A percentile compares a stretch with the other conserved stretches of the same genome.
These are phyloP conservation scores for Cephalophus harveyi DNA, from an alignment of 2,113 vertebrate species.

Conservation along the genomic window DNA sequence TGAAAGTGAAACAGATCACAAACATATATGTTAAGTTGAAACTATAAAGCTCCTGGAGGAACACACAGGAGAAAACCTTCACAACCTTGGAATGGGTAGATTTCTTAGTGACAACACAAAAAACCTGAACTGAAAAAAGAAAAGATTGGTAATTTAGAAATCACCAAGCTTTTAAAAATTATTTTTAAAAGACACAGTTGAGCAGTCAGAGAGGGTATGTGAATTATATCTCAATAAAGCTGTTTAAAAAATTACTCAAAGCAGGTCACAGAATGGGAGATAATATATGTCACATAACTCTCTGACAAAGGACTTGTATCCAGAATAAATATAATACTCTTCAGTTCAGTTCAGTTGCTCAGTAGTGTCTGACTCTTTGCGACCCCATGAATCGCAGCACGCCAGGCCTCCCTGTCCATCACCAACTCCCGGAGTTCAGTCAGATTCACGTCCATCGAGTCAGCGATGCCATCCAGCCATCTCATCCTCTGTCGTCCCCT, in stretches of 20 bases:
- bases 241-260: background rate
- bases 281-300: background rate
- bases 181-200: background rate
- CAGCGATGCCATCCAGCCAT: too few relatives aligned
- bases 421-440: too few relatives aligned
- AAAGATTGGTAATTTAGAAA: background rate
- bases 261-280: background rate
- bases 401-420: too few relatives aligned
- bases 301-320: background rate
- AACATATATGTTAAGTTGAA: background rate
- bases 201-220: background rate
- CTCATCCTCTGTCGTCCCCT: too few relatives aligned
- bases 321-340: background rate
- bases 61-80: background rate
- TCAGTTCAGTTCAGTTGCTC: too few relatives aligned
- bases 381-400: too few relatives aligned
- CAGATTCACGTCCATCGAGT: too few relatives aligned
- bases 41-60: background rate
- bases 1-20: background rate
- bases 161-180: background rate
- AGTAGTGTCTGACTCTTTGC: too few relatives aligned
- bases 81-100: background rate
- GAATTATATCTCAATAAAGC: background rate
- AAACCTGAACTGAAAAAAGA: background rate
- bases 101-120: background rate